Conservation (phyloP, 2,888 invertebrate species). For the Sminthurides aquaticus region DNA sequence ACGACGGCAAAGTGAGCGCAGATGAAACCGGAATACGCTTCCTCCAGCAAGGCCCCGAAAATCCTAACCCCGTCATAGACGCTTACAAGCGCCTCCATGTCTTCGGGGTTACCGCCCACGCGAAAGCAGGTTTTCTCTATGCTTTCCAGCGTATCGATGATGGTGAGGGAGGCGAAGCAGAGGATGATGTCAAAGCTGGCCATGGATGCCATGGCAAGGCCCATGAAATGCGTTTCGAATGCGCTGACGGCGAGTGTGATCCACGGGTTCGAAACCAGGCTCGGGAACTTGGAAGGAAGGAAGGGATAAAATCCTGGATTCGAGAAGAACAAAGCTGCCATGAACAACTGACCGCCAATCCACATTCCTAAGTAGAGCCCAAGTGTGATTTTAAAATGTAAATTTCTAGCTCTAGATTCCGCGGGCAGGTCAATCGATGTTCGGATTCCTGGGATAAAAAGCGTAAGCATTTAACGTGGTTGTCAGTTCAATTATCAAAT, state of each 20-base stretch:
- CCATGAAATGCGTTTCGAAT: conserved; percentile 9
- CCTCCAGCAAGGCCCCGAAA: not conserved
- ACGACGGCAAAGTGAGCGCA: conserved; percentile 1
- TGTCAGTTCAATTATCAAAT: too few species aligned
- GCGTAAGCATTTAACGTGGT: too few species aligned
- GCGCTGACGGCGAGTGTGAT: not conserved
- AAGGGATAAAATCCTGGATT: conserved; percentile 10
- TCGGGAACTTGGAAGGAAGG: not conserved
- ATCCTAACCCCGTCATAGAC: not conserved
- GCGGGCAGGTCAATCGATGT: too few species aligned
- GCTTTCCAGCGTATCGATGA: not conserved
- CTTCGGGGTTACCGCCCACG: not conserved
- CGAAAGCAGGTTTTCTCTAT: not conserved
- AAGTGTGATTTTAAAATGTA: too few species aligned
- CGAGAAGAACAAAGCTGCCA: conserved; percentile 1
- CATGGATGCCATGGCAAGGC: conserved; percentile 10
- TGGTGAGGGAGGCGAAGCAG: not conserved
- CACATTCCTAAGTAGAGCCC: conserved; percentile 2
- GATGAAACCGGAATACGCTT: not conserved
- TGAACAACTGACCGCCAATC: conserved; percentile 7
- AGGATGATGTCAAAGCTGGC: conserved; percentile 11
- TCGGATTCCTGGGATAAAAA: too few species aligned
- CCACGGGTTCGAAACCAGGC: not conserved
- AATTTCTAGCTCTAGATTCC: too few species aligned
- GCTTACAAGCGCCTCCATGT: not conserved